Evolutionary conservation across 2,888 invertebrate genomes (phyloP).

Genomic region (Ochropacha duplaris): DNA sequence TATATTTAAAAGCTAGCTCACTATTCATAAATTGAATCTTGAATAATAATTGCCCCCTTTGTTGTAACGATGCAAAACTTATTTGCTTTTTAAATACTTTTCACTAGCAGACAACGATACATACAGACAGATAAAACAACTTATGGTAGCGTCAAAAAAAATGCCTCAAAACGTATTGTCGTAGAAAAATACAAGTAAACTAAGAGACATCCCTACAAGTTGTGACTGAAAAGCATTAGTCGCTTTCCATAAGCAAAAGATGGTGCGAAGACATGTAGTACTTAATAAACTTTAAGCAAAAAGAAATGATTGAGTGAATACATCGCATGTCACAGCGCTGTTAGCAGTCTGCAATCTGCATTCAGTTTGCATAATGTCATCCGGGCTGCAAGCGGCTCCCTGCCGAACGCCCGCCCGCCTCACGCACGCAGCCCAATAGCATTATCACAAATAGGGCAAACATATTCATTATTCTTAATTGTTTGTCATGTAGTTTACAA

Average conservation of each 20-base stretch:
- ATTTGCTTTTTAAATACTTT: neutral
- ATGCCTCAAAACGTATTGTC: too few species aligned
- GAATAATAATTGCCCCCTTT: neutral
- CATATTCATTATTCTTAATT: conserved; percentile 61
- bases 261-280: too few species aligned
- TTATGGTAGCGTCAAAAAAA: too few species aligned
- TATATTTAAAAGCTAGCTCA: neutral
- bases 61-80: neutral
- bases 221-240: too few species aligned
- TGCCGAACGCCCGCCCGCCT: neutral
- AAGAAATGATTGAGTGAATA: neutral
- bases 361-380: conserved; percentile 38
- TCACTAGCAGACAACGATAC: neutral
- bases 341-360: conserved; percentile 35
- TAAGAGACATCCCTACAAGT: too few species aligned
- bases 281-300: neutral
- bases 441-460: conserved; percentile 46
- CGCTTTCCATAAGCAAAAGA: too few species aligned
- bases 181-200: too few species aligned
- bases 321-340: conserved; percentile 38
- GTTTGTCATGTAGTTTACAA: conserved; percentile 50
- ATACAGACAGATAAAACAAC: neutral
- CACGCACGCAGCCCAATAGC: conserved; percentile 32
- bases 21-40: neutral
- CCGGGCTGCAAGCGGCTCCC: conserved; percentile 5